A percentile compares a stretch with the other conserved stretches of the same genome.
These are phyloP conservation scores for Papilio xuthus DNA, from an alignment of 1,140 invertebrate species.

Conservation along the genomic window DNA sequence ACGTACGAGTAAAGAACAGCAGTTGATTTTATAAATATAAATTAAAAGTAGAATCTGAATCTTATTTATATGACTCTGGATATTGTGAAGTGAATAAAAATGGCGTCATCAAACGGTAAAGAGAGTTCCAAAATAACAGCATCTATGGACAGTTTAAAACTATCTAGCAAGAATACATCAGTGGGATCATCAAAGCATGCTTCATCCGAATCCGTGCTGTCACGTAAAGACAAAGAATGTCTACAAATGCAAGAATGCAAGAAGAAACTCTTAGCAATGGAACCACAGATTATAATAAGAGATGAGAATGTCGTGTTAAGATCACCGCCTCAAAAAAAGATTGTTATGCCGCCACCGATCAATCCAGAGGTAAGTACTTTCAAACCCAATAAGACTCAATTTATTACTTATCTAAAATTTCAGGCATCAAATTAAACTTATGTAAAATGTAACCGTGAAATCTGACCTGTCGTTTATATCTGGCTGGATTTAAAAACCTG, in stretches of 20 bases:
- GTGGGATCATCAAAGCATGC: slow-evolving; percentile 75
- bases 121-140: slow-evolving; percentile 75
- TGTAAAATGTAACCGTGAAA: too few species aligned
- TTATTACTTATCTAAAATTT: too few species aligned
- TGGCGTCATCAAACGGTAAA: slow-evolving; percentile 76
- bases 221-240: slow-evolving; percentile 76
- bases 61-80: not conserved
- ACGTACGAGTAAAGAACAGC: too few species aligned
- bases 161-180: slow-evolving; percentile 75
- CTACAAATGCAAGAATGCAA: slow-evolving; percentile 79
- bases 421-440: too few species aligned
- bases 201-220: slow-evolving; percentile 77
- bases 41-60: too few species aligned
- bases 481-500: too few species aligned
- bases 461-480: too few species aligned
- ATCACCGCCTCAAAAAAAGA: slow-evolving; percentile 79
- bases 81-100: slow-evolving; percentile 44
- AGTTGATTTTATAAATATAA: too few species aligned
- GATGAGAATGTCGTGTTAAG: slow-evolving; percentile 77
- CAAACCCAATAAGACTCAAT: too few species aligned
- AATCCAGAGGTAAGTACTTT: slow-evolving; percentile 72
- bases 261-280: slow-evolving; percentile 78
- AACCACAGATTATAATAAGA: slow-evolving; percentile 77
- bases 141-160: slow-evolving; percentile 77
- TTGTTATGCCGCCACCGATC: slow-evolving; percentile 72